A percentile compares a stretch with the other conserved stretches of the same genome.
These are phyloP conservation scores for Sternotherus odoratus DNA, from an alignment of 2,797 vertebrate species.

Conservation along the genomic window DNA sequence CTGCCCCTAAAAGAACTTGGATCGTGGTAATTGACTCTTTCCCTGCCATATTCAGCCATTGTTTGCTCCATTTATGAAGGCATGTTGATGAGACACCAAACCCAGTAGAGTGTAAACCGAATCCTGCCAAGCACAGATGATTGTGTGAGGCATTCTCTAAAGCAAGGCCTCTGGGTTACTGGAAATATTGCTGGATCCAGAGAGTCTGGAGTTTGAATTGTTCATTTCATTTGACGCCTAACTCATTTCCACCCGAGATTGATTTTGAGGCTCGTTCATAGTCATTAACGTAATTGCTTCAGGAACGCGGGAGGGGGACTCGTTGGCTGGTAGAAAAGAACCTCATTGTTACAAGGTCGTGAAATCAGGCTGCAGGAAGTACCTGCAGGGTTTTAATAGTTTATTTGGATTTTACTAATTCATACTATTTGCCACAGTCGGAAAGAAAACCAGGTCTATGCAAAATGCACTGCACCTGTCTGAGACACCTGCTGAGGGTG, in stretches of 20 bases:
- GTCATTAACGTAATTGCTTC: slow-evolving; percentile 77
- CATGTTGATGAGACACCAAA: slow-evolving; percentile 72
- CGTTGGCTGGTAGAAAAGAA: slow-evolving; percentile 53
- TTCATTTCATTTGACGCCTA: slow-evolving; percentile 61
- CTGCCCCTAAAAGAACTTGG: slow-evolving; percentile 69
- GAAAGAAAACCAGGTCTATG: rapidly evolving
- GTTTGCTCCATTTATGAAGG: slow-evolving; percentile 72
- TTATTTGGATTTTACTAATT: not conserved
- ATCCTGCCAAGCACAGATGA: slow-evolving; percentile 44
- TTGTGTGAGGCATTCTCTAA: slow-evolving; percentile 46
- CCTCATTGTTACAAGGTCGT: slow-evolving; percentile 35
- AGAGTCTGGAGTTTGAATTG: slow-evolving; percentile 55
- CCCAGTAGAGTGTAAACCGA: slow-evolving; percentile 68
- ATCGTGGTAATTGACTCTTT: slow-evolving; percentile 66
- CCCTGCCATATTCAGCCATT: slow-evolving; percentile 70
- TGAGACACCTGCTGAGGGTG: not conserved
- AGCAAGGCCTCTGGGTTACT: slow-evolving; percentile 55
- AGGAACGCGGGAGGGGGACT: slow-evolving; percentile 45
- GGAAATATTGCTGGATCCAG: slow-evolving; percentile 60
- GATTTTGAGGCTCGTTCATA: slow-evolving; percentile 60
- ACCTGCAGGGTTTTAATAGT: slow-evolving; percentile 32
- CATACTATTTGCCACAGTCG: not conserved
- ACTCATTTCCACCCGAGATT: slow-evolving; percentile 66
- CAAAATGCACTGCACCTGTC: not conserved
- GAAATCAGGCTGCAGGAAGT: not conserved